Conservation (phyloP, 2,113 vertebrate genomes). For the Dendropsophus ebraccatus region DNA sequence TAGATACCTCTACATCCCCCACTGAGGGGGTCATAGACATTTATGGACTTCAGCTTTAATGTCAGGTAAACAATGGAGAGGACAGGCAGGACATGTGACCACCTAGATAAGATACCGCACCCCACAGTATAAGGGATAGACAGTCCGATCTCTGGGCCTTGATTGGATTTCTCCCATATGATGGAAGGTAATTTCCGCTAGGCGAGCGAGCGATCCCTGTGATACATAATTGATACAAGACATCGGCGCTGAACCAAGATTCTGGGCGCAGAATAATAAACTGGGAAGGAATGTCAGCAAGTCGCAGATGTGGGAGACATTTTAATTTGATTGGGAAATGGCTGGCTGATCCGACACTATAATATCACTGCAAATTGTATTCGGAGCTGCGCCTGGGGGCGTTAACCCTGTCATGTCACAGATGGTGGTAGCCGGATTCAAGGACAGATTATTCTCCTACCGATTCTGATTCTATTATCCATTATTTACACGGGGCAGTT, state of each 20-base stretch:
- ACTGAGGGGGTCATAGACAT: too few relatives aligned
- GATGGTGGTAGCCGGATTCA: not conserved
- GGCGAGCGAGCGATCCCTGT: not conserved
- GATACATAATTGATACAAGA: not conserved
- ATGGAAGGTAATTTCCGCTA: not conserved
- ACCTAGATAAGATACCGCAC: too few relatives aligned
- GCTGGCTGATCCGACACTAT: slow-evolving; percentile 4
- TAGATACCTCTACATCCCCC: too few relatives aligned
- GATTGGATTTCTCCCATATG: not conserved
- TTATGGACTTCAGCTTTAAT: too few relatives aligned
- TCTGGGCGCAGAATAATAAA: not conserved
- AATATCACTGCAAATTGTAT: slow-evolving; percentile 28
- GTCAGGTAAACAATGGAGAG: too few relatives aligned
- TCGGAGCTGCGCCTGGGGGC: not conserved
- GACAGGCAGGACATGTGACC: too few relatives aligned
- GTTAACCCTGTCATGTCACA: not conserved
- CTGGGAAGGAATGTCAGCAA: not conserved
- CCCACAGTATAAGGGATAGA: not conserved
- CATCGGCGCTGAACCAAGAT: not conserved
- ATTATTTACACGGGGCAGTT: too few relatives aligned
- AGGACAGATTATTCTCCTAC: not conserved
- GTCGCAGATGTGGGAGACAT: not conserved
- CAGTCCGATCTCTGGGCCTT: not conserved
- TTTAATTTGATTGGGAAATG: slow-evolving; percentile 15
- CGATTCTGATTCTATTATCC: too few relatives aligned